A percentile compares a stretch with the other conserved stretches of the same genome.
Conservation (phyloP, 1,140 invertebrate species). For the Drosophila rufa region DNA sequence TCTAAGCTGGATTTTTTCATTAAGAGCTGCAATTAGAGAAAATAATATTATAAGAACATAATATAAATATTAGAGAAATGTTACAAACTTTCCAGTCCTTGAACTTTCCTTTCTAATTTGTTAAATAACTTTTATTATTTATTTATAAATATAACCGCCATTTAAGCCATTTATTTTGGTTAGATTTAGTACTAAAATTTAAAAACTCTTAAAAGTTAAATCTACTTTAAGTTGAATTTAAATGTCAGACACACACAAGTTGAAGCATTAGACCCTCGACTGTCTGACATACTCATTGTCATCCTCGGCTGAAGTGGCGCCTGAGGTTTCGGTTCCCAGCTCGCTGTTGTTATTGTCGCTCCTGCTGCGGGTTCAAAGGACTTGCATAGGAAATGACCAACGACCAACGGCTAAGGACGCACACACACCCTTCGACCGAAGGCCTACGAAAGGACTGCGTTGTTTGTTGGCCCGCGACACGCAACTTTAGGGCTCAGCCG, state of each 20-base stretch:
- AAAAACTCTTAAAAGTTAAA: no score
- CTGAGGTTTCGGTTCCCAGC: constrained; percentile 34
- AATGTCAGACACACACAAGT: neutral
- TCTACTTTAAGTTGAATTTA: neutral
- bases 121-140: no score
- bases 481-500: constrained; percentile 68
- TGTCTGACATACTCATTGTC: constrained; percentile 13
- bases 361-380: constrained; percentile 60
- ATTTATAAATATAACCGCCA: neutral
- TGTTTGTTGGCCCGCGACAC: constrained; percentile 69
- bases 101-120: fast-evolving
- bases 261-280: neutral
- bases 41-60: no score
- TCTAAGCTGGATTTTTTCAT: neutral
- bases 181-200: neutral
- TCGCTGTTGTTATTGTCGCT: constrained; percentile 11
- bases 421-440: constrained; percentile 13
- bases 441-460: constrained; percentile 37
- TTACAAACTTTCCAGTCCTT: fast-evolving
- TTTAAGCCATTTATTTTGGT: neutral
- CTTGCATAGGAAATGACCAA: constrained; percentile 77
- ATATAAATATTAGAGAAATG: no score
- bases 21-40: no score
- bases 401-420: constrained; percentile 7
- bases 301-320: constrained; percentile 42